Conservation (phyloP, 2,888 invertebrate genomes). For the Leucozona laternaria region DNA sequence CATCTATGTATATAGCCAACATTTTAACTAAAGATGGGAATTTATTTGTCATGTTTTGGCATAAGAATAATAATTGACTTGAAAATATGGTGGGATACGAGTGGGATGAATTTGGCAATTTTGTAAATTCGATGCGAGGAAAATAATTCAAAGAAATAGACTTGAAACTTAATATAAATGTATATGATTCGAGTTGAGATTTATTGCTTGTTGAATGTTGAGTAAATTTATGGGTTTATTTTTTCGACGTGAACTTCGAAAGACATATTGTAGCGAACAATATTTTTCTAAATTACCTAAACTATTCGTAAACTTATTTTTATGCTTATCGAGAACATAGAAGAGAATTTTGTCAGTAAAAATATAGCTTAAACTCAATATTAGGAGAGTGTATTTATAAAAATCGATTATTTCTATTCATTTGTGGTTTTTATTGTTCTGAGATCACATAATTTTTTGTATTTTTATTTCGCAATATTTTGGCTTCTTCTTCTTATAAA, state of each 20-base stretch:
- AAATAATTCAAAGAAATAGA: slow-evolving; percentile 33
- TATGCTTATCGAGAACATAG: too few relatives aligned
- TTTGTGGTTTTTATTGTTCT: too few relatives aligned
- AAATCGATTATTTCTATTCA: too few relatives aligned
- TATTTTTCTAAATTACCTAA: neutral
- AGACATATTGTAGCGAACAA: neutral
- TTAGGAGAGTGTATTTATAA: too few relatives aligned
- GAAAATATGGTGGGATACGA: slow-evolving; percentile 1
- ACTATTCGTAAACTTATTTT: too few relatives aligned
- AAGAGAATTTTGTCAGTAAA: too few relatives aligned
- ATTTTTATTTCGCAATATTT: too few relatives aligned
- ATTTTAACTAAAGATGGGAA: slow-evolving; percentile 18
- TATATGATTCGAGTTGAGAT: slow-evolving; percentile 11
- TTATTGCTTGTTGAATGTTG: slow-evolving; percentile 4
- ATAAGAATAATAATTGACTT: slow-evolving; percentile 28
- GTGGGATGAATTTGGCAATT: slow-evolving; percentile 35
- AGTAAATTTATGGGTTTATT: neutral
- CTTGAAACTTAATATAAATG: slow-evolving; percentile 19
- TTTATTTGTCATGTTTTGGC: slow-evolving; percentile 44
- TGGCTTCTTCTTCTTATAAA: too few relatives aligned
- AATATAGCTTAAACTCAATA: too few relatives aligned
- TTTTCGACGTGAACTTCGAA: neutral
- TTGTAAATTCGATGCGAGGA: neutral
- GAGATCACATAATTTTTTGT: too few relatives aligned
- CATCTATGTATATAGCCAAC: neutral